Percentiles rank a stretch among this genome's conserved stretches.
phyloP scores from a whole-genome alignment of 2,888 invertebrate genomes.

The Dicranocentrus wangi region DNA sequence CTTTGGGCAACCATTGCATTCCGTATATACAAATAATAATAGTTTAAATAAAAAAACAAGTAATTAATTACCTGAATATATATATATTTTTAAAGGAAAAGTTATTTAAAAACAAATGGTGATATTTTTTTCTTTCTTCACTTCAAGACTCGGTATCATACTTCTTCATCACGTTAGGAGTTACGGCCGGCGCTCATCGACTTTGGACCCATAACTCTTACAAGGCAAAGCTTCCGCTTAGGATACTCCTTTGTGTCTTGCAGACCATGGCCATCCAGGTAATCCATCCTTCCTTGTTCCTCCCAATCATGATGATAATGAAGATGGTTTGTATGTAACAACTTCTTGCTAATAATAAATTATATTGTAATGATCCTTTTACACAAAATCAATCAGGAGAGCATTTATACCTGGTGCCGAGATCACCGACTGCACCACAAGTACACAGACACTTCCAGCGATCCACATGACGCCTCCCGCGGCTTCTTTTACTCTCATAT shows the following conservation, averaged over 20 bases:
- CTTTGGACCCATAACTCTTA: slow-evolving; percentile 18
- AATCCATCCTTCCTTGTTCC: too few relatives aligned
- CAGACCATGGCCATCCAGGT: background rate
- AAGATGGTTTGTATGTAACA: too few relatives aligned
- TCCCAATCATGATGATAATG: too few relatives aligned
- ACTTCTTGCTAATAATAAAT: background rate
- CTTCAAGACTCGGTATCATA: too few relatives aligned
- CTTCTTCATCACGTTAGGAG: too few relatives aligned
- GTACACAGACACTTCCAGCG: slow-evolving; percentile 93
- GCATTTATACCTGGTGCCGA: background rate
- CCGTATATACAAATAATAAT: too few relatives aligned
- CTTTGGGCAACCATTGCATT: too few relatives aligned
- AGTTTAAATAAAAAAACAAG: too few relatives aligned
- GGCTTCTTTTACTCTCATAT: slow-evolving; percentile 97
- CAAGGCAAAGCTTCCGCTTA: slow-evolving; percentile 14
- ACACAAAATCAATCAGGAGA: background rate
- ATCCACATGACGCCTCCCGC: slow-evolving; percentile 91
- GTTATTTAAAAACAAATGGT: too few relatives aligned
- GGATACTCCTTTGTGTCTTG: background rate
- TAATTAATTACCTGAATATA: too few relatives aligned
- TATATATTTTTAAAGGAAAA: too few relatives aligned
- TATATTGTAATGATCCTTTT: background rate
- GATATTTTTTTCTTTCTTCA: too few relatives aligned
- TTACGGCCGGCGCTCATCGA: background rate
- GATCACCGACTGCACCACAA: slow-evolving; percentile 91